These are phyloP conservation scores for Salminus brasiliensis DNA, from an alignment of 2,113 vertebrate genomes.

Conservation along the genomic window DNA sequence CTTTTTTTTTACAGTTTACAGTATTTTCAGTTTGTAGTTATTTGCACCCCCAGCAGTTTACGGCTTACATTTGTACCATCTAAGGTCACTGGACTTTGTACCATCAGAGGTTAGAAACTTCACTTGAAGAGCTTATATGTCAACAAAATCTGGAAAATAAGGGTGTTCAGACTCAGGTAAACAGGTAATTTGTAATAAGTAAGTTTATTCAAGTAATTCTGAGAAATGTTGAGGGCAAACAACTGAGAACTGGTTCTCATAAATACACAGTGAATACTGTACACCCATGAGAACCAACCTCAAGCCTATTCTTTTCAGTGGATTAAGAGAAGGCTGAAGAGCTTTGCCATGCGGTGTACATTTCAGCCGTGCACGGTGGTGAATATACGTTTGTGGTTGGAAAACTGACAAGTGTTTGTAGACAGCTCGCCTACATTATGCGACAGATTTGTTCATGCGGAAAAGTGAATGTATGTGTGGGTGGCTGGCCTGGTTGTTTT, in stretches of 20 bases:
- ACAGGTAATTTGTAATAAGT: no score
- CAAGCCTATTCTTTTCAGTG: neutral
- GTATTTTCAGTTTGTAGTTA: no score
- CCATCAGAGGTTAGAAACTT: no score
- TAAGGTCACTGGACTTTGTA: no score
- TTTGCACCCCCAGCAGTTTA: no score
- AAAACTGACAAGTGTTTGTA: constrained; percentile 36
- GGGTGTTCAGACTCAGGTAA: no score
- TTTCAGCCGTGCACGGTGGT: constrained; percentile 13
- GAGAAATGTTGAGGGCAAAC: neutral
- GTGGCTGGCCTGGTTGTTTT: constrained; percentile 33
- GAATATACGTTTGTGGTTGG: constrained; percentile 47
- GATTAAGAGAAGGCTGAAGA: neutral
- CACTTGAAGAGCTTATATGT: no score
- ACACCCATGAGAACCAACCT: neutral
- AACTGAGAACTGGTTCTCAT: neutral
- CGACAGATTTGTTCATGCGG: constrained; percentile 31
- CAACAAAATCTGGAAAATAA: no score
- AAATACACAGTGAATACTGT: neutral
- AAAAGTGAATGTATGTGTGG: constrained; percentile 50
- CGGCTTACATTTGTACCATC: no score
- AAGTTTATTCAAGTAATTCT: no score
- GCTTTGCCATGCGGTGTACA: neutral
- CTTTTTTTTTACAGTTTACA: no score
- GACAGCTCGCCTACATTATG: constrained; percentile 17